These are phyloP conservation scores for Carpatolechia fugitivella DNA, from an alignment of 2,888 invertebrate species.

Conservation along the genomic window DNA sequence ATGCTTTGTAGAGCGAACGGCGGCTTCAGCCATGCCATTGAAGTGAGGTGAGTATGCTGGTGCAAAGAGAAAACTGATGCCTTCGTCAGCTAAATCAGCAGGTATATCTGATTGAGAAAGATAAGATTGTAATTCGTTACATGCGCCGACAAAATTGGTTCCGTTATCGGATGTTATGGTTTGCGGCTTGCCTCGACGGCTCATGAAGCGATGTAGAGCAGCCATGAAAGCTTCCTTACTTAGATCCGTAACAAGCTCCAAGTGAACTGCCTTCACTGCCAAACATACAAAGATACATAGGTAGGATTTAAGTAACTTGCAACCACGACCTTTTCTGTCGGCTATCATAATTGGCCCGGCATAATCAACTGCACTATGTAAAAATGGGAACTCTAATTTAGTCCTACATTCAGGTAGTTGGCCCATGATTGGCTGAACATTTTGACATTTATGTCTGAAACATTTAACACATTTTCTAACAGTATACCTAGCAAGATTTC, in stretches of 20 bases:
- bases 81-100: conserved; percentile 7
- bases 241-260: conserved; percentile 27
- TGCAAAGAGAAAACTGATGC: conserved; percentile 12
- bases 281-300: conserved; percentile 5
- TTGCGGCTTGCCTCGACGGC: conserved; percentile 13
- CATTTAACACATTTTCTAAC: not conserved
- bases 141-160: conserved; percentile 14
- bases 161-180: conserved; percentile 15
- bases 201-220: conserved; percentile 21
- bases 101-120: not conserved
- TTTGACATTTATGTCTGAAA: not conserved
- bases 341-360: conserved; percentile 22
- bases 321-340: conserved; percentile 16
- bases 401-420: not conserved
- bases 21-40: conserved; percentile 21
- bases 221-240: conserved; percentile 21
- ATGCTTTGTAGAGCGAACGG: too few relatives aligned
- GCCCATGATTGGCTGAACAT: not conserved
- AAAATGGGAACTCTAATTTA: not conserved
- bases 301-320: conserved; percentile 5
- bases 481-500: not conserved
- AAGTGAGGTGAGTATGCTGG: conserved; percentile 23
- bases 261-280: conserved; percentile 17
- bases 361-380: conserved; percentile 9
- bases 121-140: conserved; percentile 8